A percentile compares a stretch with the other conserved stretches of the same genome.
These are phyloP conservation scores for Cygnus olor DNA, from an alignment of 2,797 vertebrate genomes.

Conservation along the genomic window DNA sequence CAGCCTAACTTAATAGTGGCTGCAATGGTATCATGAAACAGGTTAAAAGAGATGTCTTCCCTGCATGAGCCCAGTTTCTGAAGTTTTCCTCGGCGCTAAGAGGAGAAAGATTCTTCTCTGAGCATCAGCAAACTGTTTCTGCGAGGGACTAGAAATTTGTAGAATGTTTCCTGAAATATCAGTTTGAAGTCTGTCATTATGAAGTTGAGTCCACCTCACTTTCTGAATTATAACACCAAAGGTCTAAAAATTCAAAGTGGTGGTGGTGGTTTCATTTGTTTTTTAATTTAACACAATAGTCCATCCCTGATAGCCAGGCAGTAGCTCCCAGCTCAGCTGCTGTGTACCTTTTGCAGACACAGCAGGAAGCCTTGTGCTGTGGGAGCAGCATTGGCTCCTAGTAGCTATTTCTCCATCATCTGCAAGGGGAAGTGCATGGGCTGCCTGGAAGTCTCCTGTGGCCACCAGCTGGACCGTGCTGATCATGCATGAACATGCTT, in stretches of 20 bases:
- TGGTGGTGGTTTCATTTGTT: neutral
- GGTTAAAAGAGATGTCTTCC: neutral
- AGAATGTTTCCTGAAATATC: neutral
- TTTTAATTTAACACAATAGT: neutral
- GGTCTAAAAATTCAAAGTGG: neutral
- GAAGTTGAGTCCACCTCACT: neutral
- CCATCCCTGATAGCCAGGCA: neutral
- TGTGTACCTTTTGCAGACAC: neutral
- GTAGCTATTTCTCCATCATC: neutral
- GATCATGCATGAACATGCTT: neutral
- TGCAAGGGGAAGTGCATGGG: neutral
- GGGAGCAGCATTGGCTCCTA: neutral
- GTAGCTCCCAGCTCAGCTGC: neutral
- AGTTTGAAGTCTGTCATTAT: neutral
- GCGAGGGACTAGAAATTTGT: neutral
- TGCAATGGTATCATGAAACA: neutral
- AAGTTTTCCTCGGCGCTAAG: neutral
- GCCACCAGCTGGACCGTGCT: neutral
- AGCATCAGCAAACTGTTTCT: neutral
- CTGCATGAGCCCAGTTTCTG: rapidly evolving
- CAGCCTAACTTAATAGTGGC: neutral
- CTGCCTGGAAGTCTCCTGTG: neutral
- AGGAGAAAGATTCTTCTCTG: neutral
- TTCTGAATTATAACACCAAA: neutral
- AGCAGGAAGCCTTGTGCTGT: neutral